Conservation (phyloP, 2,113 vertebrate species). For the Indri indri region DNA sequence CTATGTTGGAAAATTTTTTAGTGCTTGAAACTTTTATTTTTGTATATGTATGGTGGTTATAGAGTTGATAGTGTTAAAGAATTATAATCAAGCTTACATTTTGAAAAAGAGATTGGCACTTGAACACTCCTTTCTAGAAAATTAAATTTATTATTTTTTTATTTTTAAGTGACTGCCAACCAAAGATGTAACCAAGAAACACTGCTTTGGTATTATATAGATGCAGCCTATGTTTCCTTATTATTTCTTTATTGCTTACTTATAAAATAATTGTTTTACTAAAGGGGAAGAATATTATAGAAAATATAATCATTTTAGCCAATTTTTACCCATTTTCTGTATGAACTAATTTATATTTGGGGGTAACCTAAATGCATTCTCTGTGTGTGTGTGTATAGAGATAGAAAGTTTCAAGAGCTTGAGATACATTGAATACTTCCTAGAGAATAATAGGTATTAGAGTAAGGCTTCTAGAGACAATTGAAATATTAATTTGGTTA, state of each 20-base stretch:
- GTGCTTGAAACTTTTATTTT: constrained; percentile 15
- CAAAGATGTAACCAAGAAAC: background rate
- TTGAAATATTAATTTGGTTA: background rate
- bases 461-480: background rate
- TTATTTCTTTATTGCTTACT: constrained; percentile 8
- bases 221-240: background rate
- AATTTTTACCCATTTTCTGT: background rate
- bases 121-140: background rate
- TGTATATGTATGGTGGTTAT: background rate
- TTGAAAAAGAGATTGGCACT: constrained; percentile 6
- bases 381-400: background rate
- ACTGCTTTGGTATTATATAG: background rate
- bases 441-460: background rate
- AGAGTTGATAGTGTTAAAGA: background rate
- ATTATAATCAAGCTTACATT: background rate
- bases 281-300: background rate
- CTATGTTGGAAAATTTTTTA: background rate
- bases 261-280: background rate
- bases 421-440: background rate
- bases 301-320: background rate
- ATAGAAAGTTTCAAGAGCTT: background rate
- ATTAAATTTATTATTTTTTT: background rate
- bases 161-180: background rate
- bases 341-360: background rate
- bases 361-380: background rate